Percentiles rank a stretch among this genome's conserved stretches.
These are phyloP conservation scores for Archips xylosteana DNA, from an alignment of 2,888 invertebrate genomes.

Conservation along the genomic window DNA sequence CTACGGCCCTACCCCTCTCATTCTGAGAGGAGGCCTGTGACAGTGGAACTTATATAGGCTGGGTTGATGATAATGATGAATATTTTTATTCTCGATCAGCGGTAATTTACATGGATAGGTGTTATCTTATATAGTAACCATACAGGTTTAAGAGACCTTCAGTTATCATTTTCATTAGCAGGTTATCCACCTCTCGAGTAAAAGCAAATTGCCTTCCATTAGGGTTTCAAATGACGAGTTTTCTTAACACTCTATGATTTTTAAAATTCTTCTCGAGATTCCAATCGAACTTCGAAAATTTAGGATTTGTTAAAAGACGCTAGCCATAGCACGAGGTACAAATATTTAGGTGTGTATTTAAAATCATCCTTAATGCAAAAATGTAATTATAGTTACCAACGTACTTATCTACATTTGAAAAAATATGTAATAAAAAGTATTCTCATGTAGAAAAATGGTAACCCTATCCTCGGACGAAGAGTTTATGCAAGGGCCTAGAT, in stretches of 20 bases:
- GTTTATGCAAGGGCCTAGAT: constrained; percentile 40
- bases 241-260: background rate
- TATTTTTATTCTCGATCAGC: background rate
- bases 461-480: constrained; percentile 8
- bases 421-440: too few species aligned
- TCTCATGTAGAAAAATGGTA: background rate
- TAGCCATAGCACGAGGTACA: background rate
- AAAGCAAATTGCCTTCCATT: constrained; percentile 25
- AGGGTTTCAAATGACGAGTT: background rate
- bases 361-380: background rate
- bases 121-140: background rate
- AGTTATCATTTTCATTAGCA: background rate
- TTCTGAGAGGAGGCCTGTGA: too few species aligned
- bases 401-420: too few species aligned
- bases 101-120: background rate
- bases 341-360: background rate
- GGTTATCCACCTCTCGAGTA: constrained; percentile 22
- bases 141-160: constrained; percentile 9
- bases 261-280: background rate
- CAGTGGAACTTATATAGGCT: too few species aligned
- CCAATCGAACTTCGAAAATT: background rate
- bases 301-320: background rate
- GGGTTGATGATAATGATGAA: too few species aligned
- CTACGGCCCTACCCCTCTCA: too few species aligned
- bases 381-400: too few species aligned